These are phyloP conservation scores for Bujurquina vittata DNA, from an alignment of 2,113 vertebrate species.

Conservation along the genomic window DNA sequence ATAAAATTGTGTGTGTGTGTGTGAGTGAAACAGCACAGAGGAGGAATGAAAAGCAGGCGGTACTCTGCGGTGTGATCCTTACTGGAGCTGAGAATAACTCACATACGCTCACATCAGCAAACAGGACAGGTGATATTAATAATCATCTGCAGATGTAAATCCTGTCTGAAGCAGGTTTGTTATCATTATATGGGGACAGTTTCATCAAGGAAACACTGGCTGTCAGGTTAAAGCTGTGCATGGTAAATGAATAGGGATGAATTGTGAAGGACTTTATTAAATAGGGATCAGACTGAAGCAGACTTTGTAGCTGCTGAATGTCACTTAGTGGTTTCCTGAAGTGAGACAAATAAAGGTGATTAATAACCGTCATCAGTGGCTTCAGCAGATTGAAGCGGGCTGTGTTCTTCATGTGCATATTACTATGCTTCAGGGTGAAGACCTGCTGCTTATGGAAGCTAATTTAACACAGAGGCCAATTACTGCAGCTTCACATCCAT, in stretches of 20 bases:
- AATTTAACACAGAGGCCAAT: neutral
- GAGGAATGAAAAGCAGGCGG: neutral
- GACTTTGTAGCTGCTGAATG: neutral
- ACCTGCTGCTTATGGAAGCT: neutral
- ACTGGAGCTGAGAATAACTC: neutral
- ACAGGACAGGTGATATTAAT: neutral
- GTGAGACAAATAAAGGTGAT: neutral
- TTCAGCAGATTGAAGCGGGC: neutral
- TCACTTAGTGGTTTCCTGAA: neutral
- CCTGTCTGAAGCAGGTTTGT: neutral
- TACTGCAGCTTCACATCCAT: neutral
- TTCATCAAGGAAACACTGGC: rapidly evolving
- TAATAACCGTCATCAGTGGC: neutral
- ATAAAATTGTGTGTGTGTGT: neutral
- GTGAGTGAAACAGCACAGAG: neutral
- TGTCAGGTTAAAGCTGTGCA: neutral
- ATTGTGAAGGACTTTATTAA: neutral
- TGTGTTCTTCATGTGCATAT: neutral
- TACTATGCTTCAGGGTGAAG: constrained; percentile 1
- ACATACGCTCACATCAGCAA: neutral
- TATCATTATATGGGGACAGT: neutral
- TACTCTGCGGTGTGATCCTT: neutral
- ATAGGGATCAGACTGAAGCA: no score
- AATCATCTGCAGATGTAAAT: neutral
- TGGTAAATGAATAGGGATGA: neutral